Conservation (phyloP, 2,888 invertebrate genomes). For the Tromatobia lineatoria region DNA sequence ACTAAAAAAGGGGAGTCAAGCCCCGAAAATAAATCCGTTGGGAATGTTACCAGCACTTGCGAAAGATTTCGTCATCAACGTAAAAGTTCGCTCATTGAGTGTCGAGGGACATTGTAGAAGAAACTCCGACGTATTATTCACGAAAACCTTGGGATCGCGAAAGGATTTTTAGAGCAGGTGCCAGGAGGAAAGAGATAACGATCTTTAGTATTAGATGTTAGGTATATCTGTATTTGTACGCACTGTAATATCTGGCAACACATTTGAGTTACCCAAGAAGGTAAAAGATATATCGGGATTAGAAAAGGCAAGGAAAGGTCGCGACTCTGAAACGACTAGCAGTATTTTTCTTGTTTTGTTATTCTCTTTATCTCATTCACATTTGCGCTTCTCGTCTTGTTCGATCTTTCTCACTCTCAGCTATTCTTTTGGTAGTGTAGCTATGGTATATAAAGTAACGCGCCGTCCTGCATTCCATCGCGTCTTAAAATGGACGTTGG, state of each 20-base stretch:
- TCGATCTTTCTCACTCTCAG: conserved; percentile 27
- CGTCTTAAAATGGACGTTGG: conserved; percentile 70
- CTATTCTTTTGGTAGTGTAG: conserved; percentile 20
- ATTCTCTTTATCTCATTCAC: conserved; percentile 14
- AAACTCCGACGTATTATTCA: conserved; percentile 41
- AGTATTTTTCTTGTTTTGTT: conserved; percentile 13
- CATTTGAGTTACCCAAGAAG: conserved; percentile 2
- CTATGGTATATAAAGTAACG: conserved; percentile 35
- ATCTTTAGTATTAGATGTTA: conserved; percentile 41
- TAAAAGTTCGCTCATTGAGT: conserved; percentile 38
- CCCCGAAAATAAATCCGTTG: conserved; percentile 25
- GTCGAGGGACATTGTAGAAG: not conserved
- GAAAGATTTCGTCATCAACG: conserved; percentile 54
- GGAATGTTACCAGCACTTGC: conserved; percentile 24
- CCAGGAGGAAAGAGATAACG: conserved; percentile 40
- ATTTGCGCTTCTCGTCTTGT: not conserved
- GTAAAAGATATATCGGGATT: conserved; percentile 35
- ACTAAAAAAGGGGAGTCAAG: conserved; percentile 10
- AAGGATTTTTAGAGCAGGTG: conserved; percentile 66
- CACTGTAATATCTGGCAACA: not conserved
- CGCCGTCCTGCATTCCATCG: conserved; percentile 65
- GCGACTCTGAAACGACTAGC: conserved; percentile 36
- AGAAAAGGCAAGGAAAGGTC: conserved; percentile 58
- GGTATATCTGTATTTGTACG: not conserved
- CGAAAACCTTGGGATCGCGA: conserved; percentile 55